Evolutionary conservation across 2,113 vertebrate genomes (phyloP).

Genomic region (Gobius niger): DNA sequence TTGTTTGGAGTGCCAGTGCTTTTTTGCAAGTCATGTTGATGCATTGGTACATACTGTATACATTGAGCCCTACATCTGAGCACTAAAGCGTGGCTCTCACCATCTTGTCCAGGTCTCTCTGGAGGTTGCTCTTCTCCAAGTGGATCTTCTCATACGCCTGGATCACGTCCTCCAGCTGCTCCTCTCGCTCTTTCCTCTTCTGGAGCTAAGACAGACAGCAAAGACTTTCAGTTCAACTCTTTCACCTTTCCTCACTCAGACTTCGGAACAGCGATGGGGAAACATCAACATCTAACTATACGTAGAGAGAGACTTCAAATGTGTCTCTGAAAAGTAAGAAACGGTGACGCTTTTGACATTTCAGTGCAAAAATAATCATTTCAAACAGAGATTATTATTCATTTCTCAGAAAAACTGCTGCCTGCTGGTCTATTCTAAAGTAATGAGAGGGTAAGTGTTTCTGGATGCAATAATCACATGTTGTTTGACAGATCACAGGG

Average conservation of each 20-base stretch:
- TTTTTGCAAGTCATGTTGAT: too few relatives aligned
- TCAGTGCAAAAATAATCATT: neutral
- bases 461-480: conserved; percentile 14
- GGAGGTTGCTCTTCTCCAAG: conserved; percentile 92
- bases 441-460: conserved; percentile 15
- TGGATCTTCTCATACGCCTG: conserved; percentile 98
- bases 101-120: conserved; percentile 93
- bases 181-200: conserved; percentile 93
- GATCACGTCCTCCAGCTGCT: conserved; percentile 96
- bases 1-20: too few relatives aligned
- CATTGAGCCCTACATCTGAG: too few relatives aligned
- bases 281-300: neutral
- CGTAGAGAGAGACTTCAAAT: conserved; percentile 30
- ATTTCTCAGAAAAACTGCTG: neutral
- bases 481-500: conserved; percentile 18
- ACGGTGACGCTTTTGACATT: conserved; percentile 35
- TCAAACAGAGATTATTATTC: neutral
- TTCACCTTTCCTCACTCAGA: conserved; percentile 17
- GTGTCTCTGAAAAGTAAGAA: conserved; percentile 29
- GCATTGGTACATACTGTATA: too few relatives aligned
- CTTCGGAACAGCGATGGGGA: conserved; percentile 7
- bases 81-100: conserved; percentile 61
- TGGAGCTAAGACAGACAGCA: conserved; percentile 78
- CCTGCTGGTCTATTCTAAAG: conserved; percentile 4
- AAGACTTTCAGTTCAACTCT: neutral